These are phyloP conservation scores for Octopus sinensis DNA, from an alignment of 1,140 invertebrate genomes.

Conservation along the genomic window DNA sequence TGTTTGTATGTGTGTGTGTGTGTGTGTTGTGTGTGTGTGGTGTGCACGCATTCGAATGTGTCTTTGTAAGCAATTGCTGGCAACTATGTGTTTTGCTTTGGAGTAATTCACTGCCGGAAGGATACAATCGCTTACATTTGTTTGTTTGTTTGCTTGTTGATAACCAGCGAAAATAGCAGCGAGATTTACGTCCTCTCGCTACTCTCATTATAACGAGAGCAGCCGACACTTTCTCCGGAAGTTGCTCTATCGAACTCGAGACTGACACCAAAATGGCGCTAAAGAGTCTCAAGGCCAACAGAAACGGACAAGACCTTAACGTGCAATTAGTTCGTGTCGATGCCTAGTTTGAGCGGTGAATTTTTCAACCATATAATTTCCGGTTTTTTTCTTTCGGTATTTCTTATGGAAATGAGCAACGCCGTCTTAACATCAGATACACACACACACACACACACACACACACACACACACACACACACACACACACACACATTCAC, in stretches of 20 bases:
- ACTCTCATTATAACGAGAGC: not conserved
- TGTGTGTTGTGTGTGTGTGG: no score
- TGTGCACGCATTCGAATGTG: no score
- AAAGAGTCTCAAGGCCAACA: not conserved
- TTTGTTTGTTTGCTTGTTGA: no score
- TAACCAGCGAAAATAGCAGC: no score
- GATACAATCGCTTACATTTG: no score
- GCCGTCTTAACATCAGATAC: not conserved
- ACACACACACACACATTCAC: not conserved
- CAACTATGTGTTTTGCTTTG: no score
- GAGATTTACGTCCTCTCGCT: no score
- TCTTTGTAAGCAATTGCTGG: no score
- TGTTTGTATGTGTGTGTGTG: no score
- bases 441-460: constrained; percentile 17
- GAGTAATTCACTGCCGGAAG: no score
- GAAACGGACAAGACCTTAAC: no score
- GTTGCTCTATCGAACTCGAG: not conserved
- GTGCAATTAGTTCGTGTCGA: no score
- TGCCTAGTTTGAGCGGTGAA: not conserved
- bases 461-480: constrained; percentile 7
- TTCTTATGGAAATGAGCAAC: not conserved
- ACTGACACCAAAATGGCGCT: not conserved
- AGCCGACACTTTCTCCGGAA: not conserved
- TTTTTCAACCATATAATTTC: constrained; percentile 15
- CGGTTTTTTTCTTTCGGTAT: not conserved